Evolutionary conservation across 2,113 vertebrate species (phyloP), one percentile per base, ranked within the genome.

Genomic region (Hoplias malabaricus): DNA sequence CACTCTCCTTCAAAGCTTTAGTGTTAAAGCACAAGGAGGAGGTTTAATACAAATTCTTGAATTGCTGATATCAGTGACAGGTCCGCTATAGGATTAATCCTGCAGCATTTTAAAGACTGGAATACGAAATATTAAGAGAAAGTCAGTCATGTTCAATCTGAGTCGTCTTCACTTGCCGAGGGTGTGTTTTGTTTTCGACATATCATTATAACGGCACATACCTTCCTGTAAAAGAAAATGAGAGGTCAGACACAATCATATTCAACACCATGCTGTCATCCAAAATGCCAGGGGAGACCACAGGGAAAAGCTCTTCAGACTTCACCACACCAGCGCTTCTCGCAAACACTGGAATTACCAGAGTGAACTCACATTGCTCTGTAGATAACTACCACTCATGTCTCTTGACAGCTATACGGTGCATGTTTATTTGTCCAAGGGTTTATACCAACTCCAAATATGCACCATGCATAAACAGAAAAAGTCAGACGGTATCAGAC

Each of bases 181-280:
- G 72, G 72, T 33, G 72, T 62, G 72, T 74, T 57, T 59, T 65
- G 72, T 75, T 75, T 75, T 65, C n/a, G 72, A 74, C 46, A 29
- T n/a, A 10, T 50, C 43, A 2, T 50, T 66, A 75, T 75, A 54
- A 75, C 29, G 65, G 59, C 46, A 27, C 29, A 11, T 9, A 29
- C 5, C 40, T 75, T 66, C 36, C 33, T 29, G 46, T 8, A 46
- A 54, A 54, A 66, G 61, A 66, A 66, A 75, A 75, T 66, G 33
- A 75, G 16, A 75, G 61, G 23, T 21, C 46, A 75, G 33, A 38
- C 10, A 4, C 46, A 54, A 46, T 66, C 31, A 40, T 66, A 43
- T 27, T 53, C 2, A 10, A 75, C 61, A 75, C 73, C 61, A 40
- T 38, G 43, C 48, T 21, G 34, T 54, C 50, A 54, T 75, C 14